Evolutionary conservation across 2,113 vertebrate species (phyloP), one percentile per base, ranked within the genome.

Genomic region (Chaenocephalus aceratus): DNA sequence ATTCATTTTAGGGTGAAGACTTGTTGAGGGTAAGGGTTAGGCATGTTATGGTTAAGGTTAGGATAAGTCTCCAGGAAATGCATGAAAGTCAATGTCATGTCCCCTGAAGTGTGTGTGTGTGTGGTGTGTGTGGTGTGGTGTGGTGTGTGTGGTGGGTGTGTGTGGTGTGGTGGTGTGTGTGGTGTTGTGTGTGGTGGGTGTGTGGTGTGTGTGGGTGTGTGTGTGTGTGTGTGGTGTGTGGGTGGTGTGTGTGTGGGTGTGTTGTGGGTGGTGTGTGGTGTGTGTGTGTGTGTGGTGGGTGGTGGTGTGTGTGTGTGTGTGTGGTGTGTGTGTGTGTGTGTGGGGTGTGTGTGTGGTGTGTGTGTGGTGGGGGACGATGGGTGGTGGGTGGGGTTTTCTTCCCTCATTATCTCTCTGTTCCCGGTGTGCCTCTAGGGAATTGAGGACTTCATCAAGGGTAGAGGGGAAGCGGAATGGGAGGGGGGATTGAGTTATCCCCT

Each of bases 281-380:
- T 41, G 36, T 41, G 36, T 36, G 36, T 15, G 18, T 56, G 52
- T 58, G 58, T 36, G 41, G 52, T 41, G 41, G 21, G 21, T 21
- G 21, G 36, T 41, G 6, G 7, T 15, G 18, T 56, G 52, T 58
- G 58, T 36, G 41, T 16, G 26, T 1, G 0, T 4, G 23, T n/a
- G 13, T 34, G 60, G 46, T 59, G 14, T 52, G 14, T 54, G 41
- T 10, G 46, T 53, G 21, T 48, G 21, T 46, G 16, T 62, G 10
- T 65, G n/a, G n/a, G n/a, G 51, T 61, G 51, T 74, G 63, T 23
- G 5, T 15, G 51, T 23, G 77, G 51, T 61, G 51, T 74, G 63
- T 23, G 5, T 15, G 51, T 23, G 77, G n/a, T n/a, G n/a, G n/a
- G n/a, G n/a, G n/a, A n/a, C n/a, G 84, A 87, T 84, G 84, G 80